A percentile compares a stretch with the other conserved stretches of the same genome.
These are phyloP conservation scores for Drosophila crucigera DNA, from an alignment of 2,888 invertebrate species.

Conservation along the genomic window DNA sequence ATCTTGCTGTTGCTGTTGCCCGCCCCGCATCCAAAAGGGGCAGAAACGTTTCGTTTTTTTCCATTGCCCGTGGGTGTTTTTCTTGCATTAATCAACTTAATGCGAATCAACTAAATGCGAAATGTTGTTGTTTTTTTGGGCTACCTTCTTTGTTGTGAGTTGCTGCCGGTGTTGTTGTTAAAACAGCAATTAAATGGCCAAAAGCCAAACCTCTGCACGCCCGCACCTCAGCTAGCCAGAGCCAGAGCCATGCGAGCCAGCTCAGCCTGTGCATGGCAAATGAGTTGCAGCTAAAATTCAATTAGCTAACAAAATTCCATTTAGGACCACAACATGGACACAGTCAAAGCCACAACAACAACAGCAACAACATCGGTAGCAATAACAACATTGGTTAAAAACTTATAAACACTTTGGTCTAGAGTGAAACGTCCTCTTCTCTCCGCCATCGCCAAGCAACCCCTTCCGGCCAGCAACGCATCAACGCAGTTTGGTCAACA, in stretches of 20 bases:
- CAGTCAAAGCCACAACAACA: constrained; percentile 52
- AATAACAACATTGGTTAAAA: constrained; percentile 61
- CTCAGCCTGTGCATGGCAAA: constrained; percentile 71
- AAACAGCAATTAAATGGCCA: constrained; percentile 80
- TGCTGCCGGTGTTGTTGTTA: constrained; percentile 34
- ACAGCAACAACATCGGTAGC: constrained; percentile 38
- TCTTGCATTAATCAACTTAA: constrained; percentile 71
- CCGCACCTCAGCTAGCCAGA: constrained; percentile 1
- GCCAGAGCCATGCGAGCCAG: constrained; percentile 1
- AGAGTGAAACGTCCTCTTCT: constrained; percentile 16
- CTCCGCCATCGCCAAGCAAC: constrained; percentile 23
- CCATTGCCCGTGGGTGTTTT: constrained; percentile 53
- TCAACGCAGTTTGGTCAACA: constrained; percentile 78
- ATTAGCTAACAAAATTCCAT: constrained; percentile 80
- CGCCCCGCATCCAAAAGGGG: constrained; percentile 7
- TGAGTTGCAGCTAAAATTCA: constrained; percentile 81
- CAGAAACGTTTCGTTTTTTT: constrained; percentile 17
- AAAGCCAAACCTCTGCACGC: constrained; percentile 66
- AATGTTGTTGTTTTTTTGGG: constrained; percentile 33
- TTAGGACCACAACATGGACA: constrained; percentile 69
- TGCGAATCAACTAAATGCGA: constrained; percentile 69
- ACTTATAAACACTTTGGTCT: constrained; percentile 76
- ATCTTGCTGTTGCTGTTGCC: constrained; percentile 18
- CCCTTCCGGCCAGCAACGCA: constrained; percentile 46
- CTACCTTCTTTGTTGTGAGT: constrained; percentile 33